Conservation (phyloP, 2,797 vertebrate species). For the Adelosebastes latens region DNA sequence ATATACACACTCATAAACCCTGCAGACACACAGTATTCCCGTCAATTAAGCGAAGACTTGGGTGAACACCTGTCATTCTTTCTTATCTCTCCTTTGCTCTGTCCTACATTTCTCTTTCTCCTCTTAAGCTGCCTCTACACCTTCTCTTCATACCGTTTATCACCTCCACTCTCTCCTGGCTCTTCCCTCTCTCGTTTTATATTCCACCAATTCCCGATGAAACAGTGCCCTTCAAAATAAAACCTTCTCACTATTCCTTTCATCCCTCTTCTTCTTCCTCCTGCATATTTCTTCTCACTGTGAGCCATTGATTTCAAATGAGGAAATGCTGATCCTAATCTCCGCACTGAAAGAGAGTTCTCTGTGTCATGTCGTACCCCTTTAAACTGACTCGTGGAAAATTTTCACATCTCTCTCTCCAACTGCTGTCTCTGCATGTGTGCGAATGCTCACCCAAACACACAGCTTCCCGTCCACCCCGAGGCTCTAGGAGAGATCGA, state of each 20-base stretch:
- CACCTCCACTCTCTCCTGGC: slow-evolving; percentile 13
- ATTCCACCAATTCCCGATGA: slow-evolving; percentile 69
- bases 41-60: slow-evolving; percentile 54
- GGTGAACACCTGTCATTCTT: slow-evolving; percentile 65
- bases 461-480: slow-evolving; percentile 4
- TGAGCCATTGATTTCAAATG: slow-evolving; percentile 48
- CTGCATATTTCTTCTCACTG: slow-evolving; percentile 9
- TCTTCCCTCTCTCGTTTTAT: slow-evolving; percentile 57
- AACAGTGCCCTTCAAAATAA: slow-evolving; percentile 68
- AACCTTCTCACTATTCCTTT: slow-evolving; percentile 36
- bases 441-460: neutral
- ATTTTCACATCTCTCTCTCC: slow-evolving; percentile 13
- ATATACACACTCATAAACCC: neutral
- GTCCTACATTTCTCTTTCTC: slow-evolving; percentile 41
- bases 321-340: slow-evolving; percentile 43
- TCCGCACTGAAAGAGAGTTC: slow-evolving; percentile 9
- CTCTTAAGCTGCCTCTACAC: slow-evolving; percentile 19
- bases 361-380: neutral
- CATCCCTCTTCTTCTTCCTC: slow-evolving; percentile 5
- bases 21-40: slow-evolving; percentile 35
- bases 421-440: slow-evolving; percentile 2
- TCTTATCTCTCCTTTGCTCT: slow-evolving; percentile 49
- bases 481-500: slow-evolving; percentile 52
- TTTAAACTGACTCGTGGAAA: slow-evolving; percentile 26
- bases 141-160: slow-evolving; percentile 40